Evolutionary conservation across 2,797 vertebrate species (phyloP).

Genomic region (Micrastur ruficollis): DNA sequence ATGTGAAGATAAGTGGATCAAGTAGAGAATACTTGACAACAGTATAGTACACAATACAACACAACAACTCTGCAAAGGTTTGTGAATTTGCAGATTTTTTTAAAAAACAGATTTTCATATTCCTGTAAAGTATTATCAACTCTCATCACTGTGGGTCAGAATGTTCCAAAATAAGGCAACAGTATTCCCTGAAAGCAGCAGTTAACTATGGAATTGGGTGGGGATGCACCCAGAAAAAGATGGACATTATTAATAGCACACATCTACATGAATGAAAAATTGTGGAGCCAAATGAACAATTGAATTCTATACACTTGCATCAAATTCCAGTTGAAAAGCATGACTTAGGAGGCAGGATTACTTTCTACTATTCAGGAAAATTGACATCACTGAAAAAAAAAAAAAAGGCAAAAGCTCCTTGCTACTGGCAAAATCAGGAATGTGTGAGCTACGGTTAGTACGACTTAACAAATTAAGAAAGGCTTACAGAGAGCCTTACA

Average conservation of each 20-base stretch:
- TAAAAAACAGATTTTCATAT: background rate
- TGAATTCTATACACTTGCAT: background rate
- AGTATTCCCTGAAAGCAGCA: background rate
- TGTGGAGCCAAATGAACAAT: background rate
- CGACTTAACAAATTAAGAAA: background rate
- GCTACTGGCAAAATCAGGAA: background rate
- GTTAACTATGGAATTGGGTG: background rate
- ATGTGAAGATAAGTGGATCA: background rate
- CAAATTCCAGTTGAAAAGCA: background rate
- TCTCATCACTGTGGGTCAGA: background rate
- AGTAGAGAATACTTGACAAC: background rate
- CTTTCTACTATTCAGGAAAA: background rate
- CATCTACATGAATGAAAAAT: background rate
- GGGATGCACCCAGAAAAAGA: background rate
- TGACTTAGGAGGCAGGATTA: background rate
- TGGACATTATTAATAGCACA: rapidly evolving
- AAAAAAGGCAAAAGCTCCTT: background rate
- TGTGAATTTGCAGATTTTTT: background rate
- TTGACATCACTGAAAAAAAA: background rate
- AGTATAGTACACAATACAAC: background rate
- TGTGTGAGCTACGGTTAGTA: background rate
- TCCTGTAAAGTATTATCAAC: background rate
- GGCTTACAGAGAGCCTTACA: background rate
- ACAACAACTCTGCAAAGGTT: background rate
- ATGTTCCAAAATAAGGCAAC: background rate